Base-by-base conservation (phyloP, 2,797 vertebrate species). In the Gymnoscopelus microlampas region DNA sequence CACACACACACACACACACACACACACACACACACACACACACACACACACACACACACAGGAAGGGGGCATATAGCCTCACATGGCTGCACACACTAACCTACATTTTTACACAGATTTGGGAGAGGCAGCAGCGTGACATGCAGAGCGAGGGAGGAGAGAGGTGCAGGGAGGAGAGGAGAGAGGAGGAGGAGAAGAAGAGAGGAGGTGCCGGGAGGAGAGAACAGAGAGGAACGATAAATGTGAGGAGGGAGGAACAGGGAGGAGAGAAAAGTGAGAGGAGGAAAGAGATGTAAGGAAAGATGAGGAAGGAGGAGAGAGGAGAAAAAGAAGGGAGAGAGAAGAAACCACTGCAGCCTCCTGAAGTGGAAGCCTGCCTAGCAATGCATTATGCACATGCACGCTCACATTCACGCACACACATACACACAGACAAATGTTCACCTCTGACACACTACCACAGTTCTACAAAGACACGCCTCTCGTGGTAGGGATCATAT, bases 361-460 rank as follows among this genome's bases (percentile, higher is more conserved):
- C 29, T 68, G 47, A 57, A 50, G 65, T 24, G 1, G 62, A 56
- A 56, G 58, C 61, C 74, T 70, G 81, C 68, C 64, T 66, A 68
- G 60, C 48, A 49, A 49, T 14, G 13, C 48, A 49, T 32, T 32
- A 3, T 5, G 6, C 49, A 48, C 47, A 29, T 29, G 26, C 26
- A 29, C 6, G 8, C 39, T 39, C 39, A 39, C 8, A 39, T 48
- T 68, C 15, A 66, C 68, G 32, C 48, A 49, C 48, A 32, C 32
- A 5, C 32, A 32, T 50, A 72, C 19, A 63, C 68, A 13, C 60
- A 57, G 13, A 32, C 68, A 67, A 63, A 5, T 53, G n/a, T 23
- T 80, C 77, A 89, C 88, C 88, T 91, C 88, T 89, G 80, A 61
- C 87, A 86, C 78, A 89, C 69, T 87, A 71, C 76, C 86, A 89